These are phyloP conservation scores for Microtus ochrogaster DNA, from an alignment of 2,113 vertebrate species.

Conservation along the genomic window DNA sequence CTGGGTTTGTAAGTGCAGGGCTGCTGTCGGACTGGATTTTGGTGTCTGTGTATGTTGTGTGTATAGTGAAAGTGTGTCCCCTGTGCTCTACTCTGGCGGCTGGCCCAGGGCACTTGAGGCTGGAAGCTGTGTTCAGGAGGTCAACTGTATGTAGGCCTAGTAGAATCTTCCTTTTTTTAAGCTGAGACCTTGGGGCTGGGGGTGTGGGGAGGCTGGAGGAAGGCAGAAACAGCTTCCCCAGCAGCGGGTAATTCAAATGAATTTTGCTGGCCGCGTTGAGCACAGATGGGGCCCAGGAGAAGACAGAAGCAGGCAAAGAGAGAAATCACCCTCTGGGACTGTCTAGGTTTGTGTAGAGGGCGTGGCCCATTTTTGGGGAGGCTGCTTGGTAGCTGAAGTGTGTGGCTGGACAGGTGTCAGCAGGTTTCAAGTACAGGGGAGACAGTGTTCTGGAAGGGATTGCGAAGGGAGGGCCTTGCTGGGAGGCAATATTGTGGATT, in stretches of 20 bases:
- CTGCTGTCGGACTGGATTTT: neutral
- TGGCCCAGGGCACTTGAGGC: neutral
- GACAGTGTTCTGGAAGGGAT: neutral
- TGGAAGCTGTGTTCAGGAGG: neutral
- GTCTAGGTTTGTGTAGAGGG: constrained; percentile 26
- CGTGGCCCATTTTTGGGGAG: constrained; percentile 65
- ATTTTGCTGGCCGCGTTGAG: neutral
- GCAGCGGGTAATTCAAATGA: constrained; percentile 50
- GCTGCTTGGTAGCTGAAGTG: neutral
- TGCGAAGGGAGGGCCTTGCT: neutral
- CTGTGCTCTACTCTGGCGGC: neutral
- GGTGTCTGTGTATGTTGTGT: neutral
- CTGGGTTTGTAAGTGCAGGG: neutral
- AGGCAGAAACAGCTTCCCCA: neutral
- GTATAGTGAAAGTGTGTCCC: neutral
- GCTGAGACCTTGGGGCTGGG: neutral
- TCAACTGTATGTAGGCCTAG: neutral
- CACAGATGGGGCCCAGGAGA: neutral
- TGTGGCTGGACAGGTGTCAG: neutral
- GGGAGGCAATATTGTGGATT: no score
- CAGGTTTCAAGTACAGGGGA: neutral
- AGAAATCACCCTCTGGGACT: neutral
- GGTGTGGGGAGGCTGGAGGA: neutral
- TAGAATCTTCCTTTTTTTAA: constrained; percentile 34
- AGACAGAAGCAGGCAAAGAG: neutral